Evolutionary conservation across 2,797 vertebrate genomes (phyloP).

Genomic region (Holocentrus rufus): DNA sequence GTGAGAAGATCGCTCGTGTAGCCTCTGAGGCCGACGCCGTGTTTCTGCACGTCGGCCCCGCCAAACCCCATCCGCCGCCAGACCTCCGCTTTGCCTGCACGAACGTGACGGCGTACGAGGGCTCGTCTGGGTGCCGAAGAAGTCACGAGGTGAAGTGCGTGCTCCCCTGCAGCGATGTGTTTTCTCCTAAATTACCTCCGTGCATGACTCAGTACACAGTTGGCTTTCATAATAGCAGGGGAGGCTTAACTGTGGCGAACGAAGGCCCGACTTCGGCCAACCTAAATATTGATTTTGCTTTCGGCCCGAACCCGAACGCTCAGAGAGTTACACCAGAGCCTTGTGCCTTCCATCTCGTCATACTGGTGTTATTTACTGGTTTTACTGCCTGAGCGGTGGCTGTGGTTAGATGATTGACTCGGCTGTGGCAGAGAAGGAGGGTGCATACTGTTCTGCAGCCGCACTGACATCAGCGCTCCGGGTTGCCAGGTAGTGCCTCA

Average conservation of each 20-base stretch:
- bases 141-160: constrained; percentile 24
- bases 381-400: constrained; percentile 26
- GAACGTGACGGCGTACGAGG: too few relatives aligned
- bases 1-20: too few relatives aligned
- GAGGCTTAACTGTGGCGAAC: constrained; percentile 10
- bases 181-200: constrained; percentile 14
- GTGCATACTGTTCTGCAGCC: constrained; percentile 46
- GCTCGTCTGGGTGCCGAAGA: constrained; percentile 1
- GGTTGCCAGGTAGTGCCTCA: constrained; percentile 34
- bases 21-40: too few relatives aligned
- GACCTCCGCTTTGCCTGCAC: too few relatives aligned
- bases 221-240: constrained; percentile 26
- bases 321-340: constrained; percentile 23
- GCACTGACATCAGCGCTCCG: constrained; percentile 30
- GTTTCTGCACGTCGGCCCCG: background rate
- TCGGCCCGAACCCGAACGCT: constrained; percentile 32
- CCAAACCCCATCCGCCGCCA: background rate
- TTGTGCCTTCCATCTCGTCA: constrained; percentile 38
- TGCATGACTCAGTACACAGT: constrained; percentile 36
- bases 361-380: constrained; percentile 50
- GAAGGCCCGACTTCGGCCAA: constrained; percentile 29
- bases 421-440: constrained; percentile 27
- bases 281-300: constrained; percentile 50
- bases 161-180: constrained; percentile 5
- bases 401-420: constrained; percentile 55